Evolutionary conservation across 2,113 vertebrate species (phyloP), one percentile per base, ranked within the genome.

Genomic region (Carassius carassius): DNA sequence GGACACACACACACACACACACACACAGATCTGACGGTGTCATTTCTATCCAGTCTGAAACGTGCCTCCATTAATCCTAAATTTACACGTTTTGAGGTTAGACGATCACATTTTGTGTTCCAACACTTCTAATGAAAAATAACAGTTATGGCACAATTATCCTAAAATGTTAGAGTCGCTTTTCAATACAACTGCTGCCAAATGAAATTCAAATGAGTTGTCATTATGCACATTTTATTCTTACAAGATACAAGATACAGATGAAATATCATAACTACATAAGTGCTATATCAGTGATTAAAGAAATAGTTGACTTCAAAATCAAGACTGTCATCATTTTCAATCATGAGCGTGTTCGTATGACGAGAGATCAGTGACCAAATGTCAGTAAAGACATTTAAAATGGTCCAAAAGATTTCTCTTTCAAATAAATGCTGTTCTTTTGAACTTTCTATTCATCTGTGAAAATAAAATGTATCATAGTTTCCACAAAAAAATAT

Each of bases 1-100:
- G 8, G 41, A 41, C 79, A 41, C 81, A 69, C 82, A 78, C 73
- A 78, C 78, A 81, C 49, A 82, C 56, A 41, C 17, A 11, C 82
- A 19, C 49, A n/a, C 65, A 70, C 23, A 73, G 23, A 63, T 78
- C 69, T 78, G 83, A 78, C 54, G 11, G 67, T 72, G 60, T 82
- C 2, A 78, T 78, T 87, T 87, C 86, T 80, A 70, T 25, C 60
- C 69, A 58, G 51, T 41, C 25, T 54, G 23, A 75, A 73, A 77
- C 23, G 58, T 85, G 86, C 85, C 77, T 85, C 81, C 74, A 82
- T 85, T 87, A 82, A 82, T 87, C 63, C 73, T 73, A 82, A 73
- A 78, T 87, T 72, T 87, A 69, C 54, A 56, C 41, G 41, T 87
- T 62, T 82, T 72, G 73, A 82, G 86, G 83, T 82, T 82, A 82